A percentile compares a stretch with the other conserved stretches of the same genome.
phyloP scores from a whole-genome alignment of 2,113 vertebrate species.

The Hoplias malabaricus region DNA sequence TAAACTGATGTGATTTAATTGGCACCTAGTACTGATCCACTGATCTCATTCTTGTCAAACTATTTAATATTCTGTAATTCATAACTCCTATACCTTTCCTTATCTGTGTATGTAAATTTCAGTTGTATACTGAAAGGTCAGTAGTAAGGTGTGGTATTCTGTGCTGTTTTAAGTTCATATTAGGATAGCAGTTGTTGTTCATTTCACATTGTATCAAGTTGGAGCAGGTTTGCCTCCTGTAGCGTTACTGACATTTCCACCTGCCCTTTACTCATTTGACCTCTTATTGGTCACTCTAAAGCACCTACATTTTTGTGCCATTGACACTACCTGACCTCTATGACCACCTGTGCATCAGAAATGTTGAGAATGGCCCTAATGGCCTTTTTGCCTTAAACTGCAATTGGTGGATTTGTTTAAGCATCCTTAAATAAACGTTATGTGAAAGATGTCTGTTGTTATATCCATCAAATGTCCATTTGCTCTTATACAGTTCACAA shows the following conservation, averaged over 20 bases:
- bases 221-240: constrained; percentile 37
- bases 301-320: constrained; percentile 26
- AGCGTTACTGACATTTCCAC: constrained; percentile 10
- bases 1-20: no score
- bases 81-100: no score
- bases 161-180: constrained; percentile 5
- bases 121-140: constrained; percentile 10
- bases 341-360: constrained; percentile 38
- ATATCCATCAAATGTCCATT: background rate
- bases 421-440: background rate
- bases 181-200: background rate
- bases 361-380: constrained; percentile 20
- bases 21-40: no score
- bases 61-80: background rate
- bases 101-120: background rate
- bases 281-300: constrained; percentile 26
- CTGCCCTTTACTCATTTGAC: constrained; percentile 39
- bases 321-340: constrained; percentile 1
- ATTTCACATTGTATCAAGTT: constrained; percentile 34
- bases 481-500: background rate
- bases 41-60: no score
- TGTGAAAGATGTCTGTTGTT: constrained; percentile 8
- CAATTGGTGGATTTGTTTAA: constrained; percentile 11
- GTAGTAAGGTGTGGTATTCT: constrained; percentile 2
- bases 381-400: background rate